Conservation (phyloP, 2,113 vertebrate genomes). For the Mustela nigripes region DNA sequence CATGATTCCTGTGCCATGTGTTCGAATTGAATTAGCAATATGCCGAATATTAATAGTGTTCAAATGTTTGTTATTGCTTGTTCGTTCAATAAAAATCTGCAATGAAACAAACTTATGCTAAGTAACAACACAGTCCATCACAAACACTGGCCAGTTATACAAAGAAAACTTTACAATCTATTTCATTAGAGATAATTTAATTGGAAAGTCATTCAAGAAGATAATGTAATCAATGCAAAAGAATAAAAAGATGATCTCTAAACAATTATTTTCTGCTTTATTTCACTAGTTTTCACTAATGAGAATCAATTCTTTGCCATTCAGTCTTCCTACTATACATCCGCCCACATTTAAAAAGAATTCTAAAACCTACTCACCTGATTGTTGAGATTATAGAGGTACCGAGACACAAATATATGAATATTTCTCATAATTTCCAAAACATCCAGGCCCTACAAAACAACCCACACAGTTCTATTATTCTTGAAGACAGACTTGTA, state of each 20-base stretch:
- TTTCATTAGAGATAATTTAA: slow-evolving; percentile 55
- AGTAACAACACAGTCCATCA: not conserved
- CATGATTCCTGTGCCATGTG: slow-evolving; percentile 99
- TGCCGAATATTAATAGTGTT: slow-evolving; percentile 99
- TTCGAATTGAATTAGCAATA: slow-evolving; percentile 98
- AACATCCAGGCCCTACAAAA: slow-evolving; percentile 96
- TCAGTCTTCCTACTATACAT: not conserved
- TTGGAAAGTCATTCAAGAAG: slow-evolving; percentile 21
- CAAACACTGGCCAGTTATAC: not conserved
- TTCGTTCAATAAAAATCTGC: slow-evolving; percentile 98
- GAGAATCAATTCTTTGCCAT: slow-evolving; percentile 31
- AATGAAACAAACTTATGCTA: slow-evolving; percentile 62
- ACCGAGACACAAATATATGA: slow-evolving; percentile 98
- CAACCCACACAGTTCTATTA: slow-evolving; percentile 54
- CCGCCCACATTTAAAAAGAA: not conserved
- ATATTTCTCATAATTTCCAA: slow-evolving; percentile 99
- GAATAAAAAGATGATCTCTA: slow-evolving; percentile 33
- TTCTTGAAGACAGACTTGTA: not conserved
- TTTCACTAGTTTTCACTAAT: slow-evolving; percentile 25
- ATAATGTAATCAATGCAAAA: not conserved
- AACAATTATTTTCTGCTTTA: not conserved
- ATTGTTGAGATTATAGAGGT: slow-evolving; percentile 99
- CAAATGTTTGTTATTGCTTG: slow-evolving; percentile 99
- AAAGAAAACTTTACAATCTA: slow-evolving; percentile 33
- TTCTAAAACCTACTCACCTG: slow-evolving; percentile 89